These are phyloP conservation scores for Coelinius sp. DNA, from an alignment of 2,888 invertebrate species.

Conservation along the genomic window DNA sequence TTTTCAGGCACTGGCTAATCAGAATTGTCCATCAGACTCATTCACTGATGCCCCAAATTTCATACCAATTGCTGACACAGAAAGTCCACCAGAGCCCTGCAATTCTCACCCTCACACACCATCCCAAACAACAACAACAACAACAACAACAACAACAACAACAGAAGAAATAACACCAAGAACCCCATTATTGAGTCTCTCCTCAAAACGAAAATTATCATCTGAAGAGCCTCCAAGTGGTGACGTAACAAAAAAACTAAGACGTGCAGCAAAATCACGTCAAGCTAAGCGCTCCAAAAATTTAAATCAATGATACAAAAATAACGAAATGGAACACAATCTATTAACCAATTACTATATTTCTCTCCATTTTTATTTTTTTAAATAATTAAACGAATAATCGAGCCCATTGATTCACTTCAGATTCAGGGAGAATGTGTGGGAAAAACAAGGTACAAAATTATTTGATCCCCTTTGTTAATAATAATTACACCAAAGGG, in stretches of 20 bases:
- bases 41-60: constrained; percentile 69
- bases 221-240: constrained; percentile 35
- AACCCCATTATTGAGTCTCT: constrained; percentile 58
- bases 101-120: constrained; percentile 44
- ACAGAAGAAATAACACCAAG: constrained; percentile 66
- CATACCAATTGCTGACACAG: constrained; percentile 69
- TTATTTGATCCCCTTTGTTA: constrained; percentile 10
- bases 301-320: constrained; percentile 64
- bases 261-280: constrained; percentile 65
- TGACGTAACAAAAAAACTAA: constrained; percentile 52
- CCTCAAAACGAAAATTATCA: constrained; percentile 64
- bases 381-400: constrained; percentile 14
- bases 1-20: constrained; percentile 75
- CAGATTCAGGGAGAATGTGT: background rate
- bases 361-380: constrained; percentile 14
- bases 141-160: too few relatives aligned
- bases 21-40: constrained; percentile 74
- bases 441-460: constrained; percentile 18
- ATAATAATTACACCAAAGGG: constrained; percentile 15
- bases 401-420: constrained; percentile 29
- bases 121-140: constrained; percentile 43
- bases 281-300: constrained; percentile 67
- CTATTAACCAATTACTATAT: constrained; percentile 23
- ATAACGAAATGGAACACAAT: constrained; percentile 2
- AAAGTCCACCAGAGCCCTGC: constrained; percentile 58